Conservation (phyloP, 2,888 invertebrate genomes). For the Thecocarcelia acutangulata region DNA sequence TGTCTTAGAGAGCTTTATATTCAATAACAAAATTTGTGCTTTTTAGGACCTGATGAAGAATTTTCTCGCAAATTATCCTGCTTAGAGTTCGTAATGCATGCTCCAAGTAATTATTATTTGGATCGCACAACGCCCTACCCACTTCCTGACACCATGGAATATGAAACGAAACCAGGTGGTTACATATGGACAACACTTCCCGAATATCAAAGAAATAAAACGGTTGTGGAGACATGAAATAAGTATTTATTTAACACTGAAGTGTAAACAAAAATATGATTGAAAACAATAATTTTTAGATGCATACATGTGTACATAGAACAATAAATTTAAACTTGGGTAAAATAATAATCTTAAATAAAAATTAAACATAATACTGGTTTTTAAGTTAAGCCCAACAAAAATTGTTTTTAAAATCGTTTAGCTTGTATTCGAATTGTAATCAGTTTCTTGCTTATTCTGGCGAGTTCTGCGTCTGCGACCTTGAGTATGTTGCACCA, state of each 20-base stretch:
- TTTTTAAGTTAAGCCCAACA: too few species aligned
- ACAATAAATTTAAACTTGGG: too few species aligned
- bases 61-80: constrained; percentile 91
- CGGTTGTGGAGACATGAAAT: constrained; percentile 18
- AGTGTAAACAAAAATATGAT: constrained; percentile 18
- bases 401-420: neutral
- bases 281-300: constrained; percentile 1
- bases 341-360: too few species aligned
- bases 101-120: constrained; percentile 94
- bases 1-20: neutral
- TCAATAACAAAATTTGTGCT: neutral
- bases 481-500: neutral
- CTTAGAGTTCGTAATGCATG: constrained; percentile 96
- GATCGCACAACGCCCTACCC: constrained; percentile 90
- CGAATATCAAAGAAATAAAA: constrained; percentile 72
- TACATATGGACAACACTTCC: constrained; percentile 86
- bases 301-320: too few species aligned
- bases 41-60: constrained; percentile 92
- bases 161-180: constrained; percentile 83
- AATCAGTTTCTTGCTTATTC: constrained; percentile 6
- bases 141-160: constrained; percentile 81
- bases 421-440: constrained; percentile 42
- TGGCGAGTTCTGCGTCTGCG: constrained; percentile 38
- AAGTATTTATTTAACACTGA: constrained; percentile 35
- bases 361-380: too few species aligned